Evolutionary conservation across 2,113 vertebrate genomes (phyloP).

Genomic region (Lepisosteus oculatus): DNA sequence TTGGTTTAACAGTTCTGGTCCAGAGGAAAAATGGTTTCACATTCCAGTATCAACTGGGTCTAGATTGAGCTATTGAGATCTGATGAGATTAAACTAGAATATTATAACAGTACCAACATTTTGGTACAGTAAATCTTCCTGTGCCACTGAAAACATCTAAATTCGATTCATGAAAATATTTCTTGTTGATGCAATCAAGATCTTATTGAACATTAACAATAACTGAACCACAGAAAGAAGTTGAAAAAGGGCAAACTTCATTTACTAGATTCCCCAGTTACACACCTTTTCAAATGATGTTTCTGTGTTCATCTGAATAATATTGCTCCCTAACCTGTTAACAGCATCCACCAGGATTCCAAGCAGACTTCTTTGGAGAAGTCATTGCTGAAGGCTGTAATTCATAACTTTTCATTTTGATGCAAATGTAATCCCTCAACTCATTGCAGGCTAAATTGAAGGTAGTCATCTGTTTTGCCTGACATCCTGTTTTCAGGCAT

Average conservation of each 20-base stretch:
- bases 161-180: too few species aligned
- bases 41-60: too few species aligned
- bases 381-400: slow-evolving; percentile 4
- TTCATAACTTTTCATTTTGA: slow-evolving; percentile 5
- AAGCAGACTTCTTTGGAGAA: neutral
- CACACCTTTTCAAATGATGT: neutral
- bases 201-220: too few species aligned
- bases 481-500: neutral
- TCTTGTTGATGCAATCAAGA: too few species aligned
- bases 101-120: too few species aligned
- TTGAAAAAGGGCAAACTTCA: neutral
- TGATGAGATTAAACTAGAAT: too few species aligned
- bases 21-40: too few species aligned
- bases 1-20: too few species aligned
- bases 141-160: too few species aligned
- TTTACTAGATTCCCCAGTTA: neutral
- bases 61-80: too few species aligned
- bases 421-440: slow-evolving; percentile 13
- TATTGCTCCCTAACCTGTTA: neutral
- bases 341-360: neutral
- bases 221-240: too few species aligned
- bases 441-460: slow-evolving; percentile 14
- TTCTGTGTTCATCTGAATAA: neutral
- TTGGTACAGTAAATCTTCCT: too few species aligned
- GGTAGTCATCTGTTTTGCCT: slow-evolving; percentile 17